Evolutionary conservation across 2,888 invertebrate genomes (phyloP).

Genomic region (Tryphoninae sp.): DNA sequence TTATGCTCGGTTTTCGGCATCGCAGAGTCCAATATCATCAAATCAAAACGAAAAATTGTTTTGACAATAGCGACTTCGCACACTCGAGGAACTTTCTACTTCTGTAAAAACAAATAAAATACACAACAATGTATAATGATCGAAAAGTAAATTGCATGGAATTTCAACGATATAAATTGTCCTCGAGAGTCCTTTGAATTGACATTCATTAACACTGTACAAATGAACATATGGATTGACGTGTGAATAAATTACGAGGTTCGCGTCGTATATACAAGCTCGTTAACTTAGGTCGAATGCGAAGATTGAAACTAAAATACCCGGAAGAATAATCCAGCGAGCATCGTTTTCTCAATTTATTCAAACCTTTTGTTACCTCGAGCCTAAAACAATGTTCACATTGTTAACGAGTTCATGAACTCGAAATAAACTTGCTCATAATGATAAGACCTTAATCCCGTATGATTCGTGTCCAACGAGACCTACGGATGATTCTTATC

Average conservation of each 20-base stretch:
- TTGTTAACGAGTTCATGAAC: background rate
- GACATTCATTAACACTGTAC: background rate
- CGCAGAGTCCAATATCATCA: constrained; percentile 58
- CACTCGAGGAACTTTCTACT: constrained; percentile 21
- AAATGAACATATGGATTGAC: background rate
- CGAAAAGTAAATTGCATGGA: background rate
- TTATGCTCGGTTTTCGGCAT: constrained; percentile 59
- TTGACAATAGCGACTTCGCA: constrained; percentile 14
- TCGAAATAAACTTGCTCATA: background rate
- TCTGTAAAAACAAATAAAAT: constrained; percentile 38
- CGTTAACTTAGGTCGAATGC: background rate
- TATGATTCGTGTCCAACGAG: background rate
- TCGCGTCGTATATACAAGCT: background rate
- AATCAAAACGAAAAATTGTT: constrained; percentile 7
- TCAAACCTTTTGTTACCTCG: background rate
- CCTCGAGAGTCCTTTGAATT: constrained; percentile 1
- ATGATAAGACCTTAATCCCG: background rate
- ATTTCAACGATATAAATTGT: background rate
- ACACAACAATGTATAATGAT: background rate
- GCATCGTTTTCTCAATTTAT: background rate
- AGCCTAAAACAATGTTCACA: background rate
- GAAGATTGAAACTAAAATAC: too few relatives aligned
- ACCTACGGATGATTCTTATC: background rate
- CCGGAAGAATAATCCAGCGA: background rate
- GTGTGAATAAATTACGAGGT: background rate